These are phyloP conservation scores for Dipodomys merriami DNA, from an alignment of 2,113 vertebrate genomes.

Conservation along the genomic window DNA sequence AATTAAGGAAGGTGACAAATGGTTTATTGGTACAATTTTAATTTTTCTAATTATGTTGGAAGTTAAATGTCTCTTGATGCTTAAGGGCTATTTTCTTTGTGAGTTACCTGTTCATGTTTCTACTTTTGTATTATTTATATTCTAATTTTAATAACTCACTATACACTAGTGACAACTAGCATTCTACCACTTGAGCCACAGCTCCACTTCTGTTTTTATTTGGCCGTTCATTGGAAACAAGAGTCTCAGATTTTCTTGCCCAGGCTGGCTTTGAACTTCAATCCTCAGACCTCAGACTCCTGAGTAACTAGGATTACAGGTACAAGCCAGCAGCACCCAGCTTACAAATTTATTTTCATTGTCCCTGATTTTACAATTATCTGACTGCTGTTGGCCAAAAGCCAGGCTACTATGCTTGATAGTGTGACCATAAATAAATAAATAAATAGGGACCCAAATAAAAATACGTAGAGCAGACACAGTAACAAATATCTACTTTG, in stretches of 20 bases:
- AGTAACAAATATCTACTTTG: not conserved
- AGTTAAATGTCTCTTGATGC: not conserved
- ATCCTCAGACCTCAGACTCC: too few species aligned
- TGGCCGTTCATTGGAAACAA: too few species aligned
- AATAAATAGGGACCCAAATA: not conserved
- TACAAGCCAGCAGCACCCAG: too few species aligned
- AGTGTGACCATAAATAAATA: not conserved
- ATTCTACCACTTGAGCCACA: too few species aligned
- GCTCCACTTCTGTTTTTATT: not conserved
- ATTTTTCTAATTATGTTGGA: not conserved
- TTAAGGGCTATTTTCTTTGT: conserved; percentile 4
- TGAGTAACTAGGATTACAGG: too few species aligned
- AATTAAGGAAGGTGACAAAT: not conserved
- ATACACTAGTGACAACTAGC: not conserved
- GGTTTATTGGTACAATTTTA: not conserved
- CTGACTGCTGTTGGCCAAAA: not conserved
- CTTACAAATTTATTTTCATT: not conserved
- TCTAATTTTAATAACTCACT: conserved; percentile 12
- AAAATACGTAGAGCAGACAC: not conserved
- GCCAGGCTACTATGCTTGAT: not conserved
- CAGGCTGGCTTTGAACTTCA: too few species aligned
- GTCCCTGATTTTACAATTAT: not conserved
- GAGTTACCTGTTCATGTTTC: not conserved
- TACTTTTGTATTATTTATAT: not conserved
- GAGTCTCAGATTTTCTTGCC: not conserved